A percentile compares a stretch with the other conserved stretches of the same genome.
Evolutionary conservation across 1,140 invertebrate species (phyloP).

Genomic region (Lucilia sericata): DNA sequence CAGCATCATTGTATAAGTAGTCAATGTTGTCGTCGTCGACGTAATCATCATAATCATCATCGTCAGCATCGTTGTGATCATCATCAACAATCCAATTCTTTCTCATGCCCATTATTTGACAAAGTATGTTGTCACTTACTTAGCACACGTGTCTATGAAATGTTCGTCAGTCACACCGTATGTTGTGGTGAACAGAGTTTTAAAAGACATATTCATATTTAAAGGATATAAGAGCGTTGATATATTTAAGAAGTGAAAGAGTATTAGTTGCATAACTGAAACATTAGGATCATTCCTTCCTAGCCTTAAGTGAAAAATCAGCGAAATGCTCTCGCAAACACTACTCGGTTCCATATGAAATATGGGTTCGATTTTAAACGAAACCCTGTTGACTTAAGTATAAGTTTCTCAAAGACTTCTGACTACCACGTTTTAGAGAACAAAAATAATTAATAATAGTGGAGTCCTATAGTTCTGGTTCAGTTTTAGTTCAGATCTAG

Average conservation of each 20-base stretch:
- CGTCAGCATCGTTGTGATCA: neutral
- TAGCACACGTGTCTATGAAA: neutral
- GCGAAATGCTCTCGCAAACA: too few relatives aligned
- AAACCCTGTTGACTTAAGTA: too few relatives aligned
- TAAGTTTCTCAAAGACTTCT: too few relatives aligned
- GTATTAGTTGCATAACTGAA: too few relatives aligned
- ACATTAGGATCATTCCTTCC: too few relatives aligned
- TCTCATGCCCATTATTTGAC: neutral
- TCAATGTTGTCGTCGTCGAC: neutral
- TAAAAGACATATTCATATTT: neutral
- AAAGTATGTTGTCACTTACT: constrained; percentile 4
- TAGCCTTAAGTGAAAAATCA: too few relatives aligned
- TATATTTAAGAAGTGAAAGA: neutral
- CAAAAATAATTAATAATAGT: too few relatives aligned
- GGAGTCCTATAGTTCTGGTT: too few relatives aligned
- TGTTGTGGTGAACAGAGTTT: neutral
- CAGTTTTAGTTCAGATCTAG: too few relatives aligned
- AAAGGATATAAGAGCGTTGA: neutral
- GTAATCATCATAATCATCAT: neutral
- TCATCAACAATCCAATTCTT: neutral
- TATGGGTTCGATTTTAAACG: too few relatives aligned
- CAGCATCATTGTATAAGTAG: neutral
- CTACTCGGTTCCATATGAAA: too few relatives aligned
- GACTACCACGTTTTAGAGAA: too few relatives aligned
- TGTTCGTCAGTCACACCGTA: neutral